phyloP scores from a whole-genome alignment of 2,113 vertebrate genomes.

The Zosterops hypoxanthus region DNA sequence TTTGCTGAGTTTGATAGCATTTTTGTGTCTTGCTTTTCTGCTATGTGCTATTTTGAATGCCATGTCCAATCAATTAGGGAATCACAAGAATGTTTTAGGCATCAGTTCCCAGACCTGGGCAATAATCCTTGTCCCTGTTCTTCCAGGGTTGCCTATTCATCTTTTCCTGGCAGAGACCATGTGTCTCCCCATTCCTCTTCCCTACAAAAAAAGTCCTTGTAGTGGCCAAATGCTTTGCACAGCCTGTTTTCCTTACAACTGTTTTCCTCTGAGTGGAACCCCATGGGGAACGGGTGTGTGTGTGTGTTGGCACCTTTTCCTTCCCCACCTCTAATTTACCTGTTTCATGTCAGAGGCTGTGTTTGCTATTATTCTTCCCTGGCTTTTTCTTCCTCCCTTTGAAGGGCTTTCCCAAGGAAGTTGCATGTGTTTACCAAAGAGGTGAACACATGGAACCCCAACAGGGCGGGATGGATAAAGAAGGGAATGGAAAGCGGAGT shows the following conservation, averaged over 20 bases:
- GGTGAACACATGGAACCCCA: neutral
- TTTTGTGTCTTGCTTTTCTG: constrained; percentile 39
- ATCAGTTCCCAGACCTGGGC: constrained; percentile 58
- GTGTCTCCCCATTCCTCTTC: neutral
- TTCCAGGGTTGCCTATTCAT: constrained; percentile 66
- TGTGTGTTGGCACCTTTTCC: neutral
- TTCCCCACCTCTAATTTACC: neutral
- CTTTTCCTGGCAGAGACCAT: constrained; percentile 32
- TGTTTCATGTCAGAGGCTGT: neutral
- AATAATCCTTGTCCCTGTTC: constrained; percentile 61
- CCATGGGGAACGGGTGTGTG: neutral
- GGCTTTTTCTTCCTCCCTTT: neutral
- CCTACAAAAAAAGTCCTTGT: neutral
- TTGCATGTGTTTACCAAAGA: neutral
- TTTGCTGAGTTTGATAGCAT: constrained; percentile 37
- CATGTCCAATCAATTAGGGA: constrained; percentile 57
- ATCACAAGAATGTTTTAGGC: constrained; percentile 64
- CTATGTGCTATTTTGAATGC: constrained; percentile 54
- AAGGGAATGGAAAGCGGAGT: neutral
- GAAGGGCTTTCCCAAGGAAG: neutral
- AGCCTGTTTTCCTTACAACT: neutral
- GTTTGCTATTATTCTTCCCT: neutral
- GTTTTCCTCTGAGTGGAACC: neutral
- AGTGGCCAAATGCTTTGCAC: neutral
- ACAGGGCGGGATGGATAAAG: neutral